Conservation (phyloP, 2,888 invertebrate genomes). For the Ametastegia equiseti region DNA sequence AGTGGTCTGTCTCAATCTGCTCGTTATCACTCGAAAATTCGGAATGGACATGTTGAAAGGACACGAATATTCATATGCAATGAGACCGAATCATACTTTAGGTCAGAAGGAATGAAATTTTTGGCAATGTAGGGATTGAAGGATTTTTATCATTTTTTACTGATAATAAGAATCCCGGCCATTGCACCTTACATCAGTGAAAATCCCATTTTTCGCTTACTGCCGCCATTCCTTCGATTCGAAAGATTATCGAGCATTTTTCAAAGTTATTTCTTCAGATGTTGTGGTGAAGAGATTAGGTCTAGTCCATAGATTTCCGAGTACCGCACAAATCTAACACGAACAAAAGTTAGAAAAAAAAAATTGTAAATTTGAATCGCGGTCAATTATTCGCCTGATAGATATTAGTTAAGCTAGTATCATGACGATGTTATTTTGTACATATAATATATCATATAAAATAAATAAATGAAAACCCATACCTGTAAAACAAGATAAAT, state of each 20-base stretch:
- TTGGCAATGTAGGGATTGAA: background rate
- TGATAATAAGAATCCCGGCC: background rate
- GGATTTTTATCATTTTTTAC: background rate
- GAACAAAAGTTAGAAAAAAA: too few relatives aligned
- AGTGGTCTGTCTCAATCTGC: background rate
- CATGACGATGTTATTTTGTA: background rate
- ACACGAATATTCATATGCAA: background rate
- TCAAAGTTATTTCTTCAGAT: too few relatives aligned
- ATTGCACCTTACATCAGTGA: background rate
- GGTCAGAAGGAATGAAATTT: background rate
- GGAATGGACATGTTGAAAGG: background rate
- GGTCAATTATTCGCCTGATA: background rate
- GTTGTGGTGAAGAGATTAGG: too few relatives aligned
- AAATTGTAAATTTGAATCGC: background rate
- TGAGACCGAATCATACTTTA: background rate
- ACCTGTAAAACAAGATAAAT: constrained; percentile 45
- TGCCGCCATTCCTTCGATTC: background rate
- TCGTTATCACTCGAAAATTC: background rate
- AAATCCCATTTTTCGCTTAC: background rate
- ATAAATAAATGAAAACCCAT: constrained; percentile 18
- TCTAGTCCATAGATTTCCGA: background rate
- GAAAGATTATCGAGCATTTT: background rate
- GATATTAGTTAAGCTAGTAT: background rate
- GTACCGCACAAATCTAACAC: background rate
- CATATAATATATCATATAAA: constrained; percentile 8